These are phyloP conservation scores for Rhinolophus sinicus DNA, from an alignment of 2,113 vertebrate genomes.

Conservation along the genomic window DNA sequence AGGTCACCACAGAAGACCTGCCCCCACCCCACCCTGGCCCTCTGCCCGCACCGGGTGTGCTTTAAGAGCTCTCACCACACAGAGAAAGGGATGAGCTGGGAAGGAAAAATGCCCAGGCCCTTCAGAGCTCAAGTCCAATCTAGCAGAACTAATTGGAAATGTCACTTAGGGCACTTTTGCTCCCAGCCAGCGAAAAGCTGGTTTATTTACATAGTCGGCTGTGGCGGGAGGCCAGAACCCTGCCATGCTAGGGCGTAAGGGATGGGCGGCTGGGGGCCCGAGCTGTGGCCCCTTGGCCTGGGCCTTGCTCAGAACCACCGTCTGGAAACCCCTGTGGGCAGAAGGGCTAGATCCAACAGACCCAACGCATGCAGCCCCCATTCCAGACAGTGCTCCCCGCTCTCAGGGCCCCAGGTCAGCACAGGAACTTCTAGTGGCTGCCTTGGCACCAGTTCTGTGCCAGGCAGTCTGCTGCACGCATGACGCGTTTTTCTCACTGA, in stretches of 20 bases:
- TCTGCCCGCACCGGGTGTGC: slow-evolving; percentile 60
- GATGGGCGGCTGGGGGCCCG: neutral
- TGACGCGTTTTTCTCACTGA: neutral
- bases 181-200: slow-evolving; percentile 76
- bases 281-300: slow-evolving; percentile 36
- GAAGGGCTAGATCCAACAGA: neutral
- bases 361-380: neutral
- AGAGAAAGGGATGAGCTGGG: slow-evolving; percentile 72
- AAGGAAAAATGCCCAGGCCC: slow-evolving; percentile 75
- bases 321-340: slow-evolving; percentile 54
- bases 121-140: slow-evolving; percentile 81
- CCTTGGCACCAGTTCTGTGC: neutral
- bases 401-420: neutral
- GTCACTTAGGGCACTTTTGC: slow-evolving; percentile 83
- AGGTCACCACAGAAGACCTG: slow-evolving; percentile 63
- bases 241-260: slow-evolving; percentile 51
- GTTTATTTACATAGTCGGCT: slow-evolving; percentile 83
- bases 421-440: slow-evolving; percentile 24
- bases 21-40: neutral
- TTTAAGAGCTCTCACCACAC: slow-evolving; percentile 67
- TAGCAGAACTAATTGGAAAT: slow-evolving; percentile 89
- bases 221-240: slow-evolving; percentile 75
- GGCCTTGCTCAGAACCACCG: slow-evolving; percentile 44
- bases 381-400: neutral
- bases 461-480: slow-evolving; percentile 3